Evolutionary conservation across 2,888 invertebrate genomes (phyloP).

Genomic region (Cryptophagus acutangulus): DNA sequence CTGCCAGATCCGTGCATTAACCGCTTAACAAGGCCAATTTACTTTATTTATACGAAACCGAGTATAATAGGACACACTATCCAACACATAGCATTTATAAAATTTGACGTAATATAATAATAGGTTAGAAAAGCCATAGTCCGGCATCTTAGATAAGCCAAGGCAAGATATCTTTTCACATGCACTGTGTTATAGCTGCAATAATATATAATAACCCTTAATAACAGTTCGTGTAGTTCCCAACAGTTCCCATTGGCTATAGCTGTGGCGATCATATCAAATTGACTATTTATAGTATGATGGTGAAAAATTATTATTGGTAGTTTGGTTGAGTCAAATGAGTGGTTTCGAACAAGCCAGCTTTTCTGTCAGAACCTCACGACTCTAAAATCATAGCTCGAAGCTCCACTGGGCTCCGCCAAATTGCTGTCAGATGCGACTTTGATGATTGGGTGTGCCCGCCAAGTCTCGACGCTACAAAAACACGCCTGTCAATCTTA

Average conservation of each 20-base stretch:
- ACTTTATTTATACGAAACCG: neutral
- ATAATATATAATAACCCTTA: constrained; percentile 50
- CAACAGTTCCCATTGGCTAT: constrained; percentile 43
- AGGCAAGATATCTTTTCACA: constrained; percentile 40
- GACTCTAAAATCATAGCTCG: constrained; percentile 45
- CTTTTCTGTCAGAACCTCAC: constrained; percentile 37
- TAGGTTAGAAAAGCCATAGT: constrained; percentile 32
- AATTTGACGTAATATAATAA: constrained; percentile 45
- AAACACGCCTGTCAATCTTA: constrained; percentile 40
- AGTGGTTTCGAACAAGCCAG: constrained; percentile 40
- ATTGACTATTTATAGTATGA: constrained; percentile 48
- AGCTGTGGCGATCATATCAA: constrained; percentile 45
- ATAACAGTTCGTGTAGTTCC: constrained; percentile 47
- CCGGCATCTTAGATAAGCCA: constrained; percentile 39
- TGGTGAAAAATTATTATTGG: constrained; percentile 50
- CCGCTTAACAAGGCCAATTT: constrained; percentile 6
- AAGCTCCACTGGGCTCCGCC: constrained; percentile 33
- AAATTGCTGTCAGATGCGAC: constrained; percentile 46
- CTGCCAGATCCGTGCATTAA: constrained; percentile 10
- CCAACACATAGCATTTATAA: constrained; percentile 21
- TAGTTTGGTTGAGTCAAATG: constrained; percentile 44
- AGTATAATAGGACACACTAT: neutral
- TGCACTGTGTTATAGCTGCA: constrained; percentile 45
- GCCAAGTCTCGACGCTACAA: constrained; percentile 28
- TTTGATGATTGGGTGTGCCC: constrained; percentile 45